These are phyloP conservation scores for Helobdella robusta DNA, from an alignment of 2,888 invertebrate species.

Conservation along the genomic window DNA sequence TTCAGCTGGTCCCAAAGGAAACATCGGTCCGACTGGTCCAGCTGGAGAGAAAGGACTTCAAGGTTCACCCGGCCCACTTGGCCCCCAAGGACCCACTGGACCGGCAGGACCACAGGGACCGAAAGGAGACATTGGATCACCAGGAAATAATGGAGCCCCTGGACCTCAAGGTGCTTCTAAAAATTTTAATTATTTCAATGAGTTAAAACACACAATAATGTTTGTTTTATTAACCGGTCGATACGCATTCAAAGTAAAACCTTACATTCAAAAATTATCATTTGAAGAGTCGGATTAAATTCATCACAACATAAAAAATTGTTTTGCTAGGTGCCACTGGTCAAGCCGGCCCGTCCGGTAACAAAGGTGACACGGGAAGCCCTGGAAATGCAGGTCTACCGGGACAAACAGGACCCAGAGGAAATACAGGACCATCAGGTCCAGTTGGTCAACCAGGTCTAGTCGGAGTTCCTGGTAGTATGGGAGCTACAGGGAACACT, in stretches of 20 bases:
- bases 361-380: conserved; percentile 26
- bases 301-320: too few species aligned
- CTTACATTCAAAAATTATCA: too few species aligned
- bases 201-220: too few species aligned
- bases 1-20: not conserved
- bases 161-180: conserved; percentile 26
- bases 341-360: conserved; percentile 22
- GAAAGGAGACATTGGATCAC: not conserved
- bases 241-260: too few species aligned
- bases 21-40: not conserved
- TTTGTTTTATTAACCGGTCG: too few species aligned
- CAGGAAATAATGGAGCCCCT: not conserved
- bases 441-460: conserved; percentile 50
- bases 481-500: conserved; percentile 17
- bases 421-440: conserved; percentile 50
- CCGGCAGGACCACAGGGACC: conserved; percentile 15
- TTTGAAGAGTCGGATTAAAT: too few species aligned
- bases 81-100: not conserved
- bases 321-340: conserved; percentile 23
- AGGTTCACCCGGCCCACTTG: conserved; percentile 11
- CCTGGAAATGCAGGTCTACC: conserved; percentile 27
- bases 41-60: not conserved
- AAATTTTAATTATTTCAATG: too few species aligned
- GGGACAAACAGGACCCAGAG: conserved; percentile 24
- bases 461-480: conserved; percentile 25